A percentile compares a stretch with the other conserved stretches of the same genome.
Conservation (phyloP, 2,113 vertebrate species). For the Ailuropoda melanoleuca region DNA sequence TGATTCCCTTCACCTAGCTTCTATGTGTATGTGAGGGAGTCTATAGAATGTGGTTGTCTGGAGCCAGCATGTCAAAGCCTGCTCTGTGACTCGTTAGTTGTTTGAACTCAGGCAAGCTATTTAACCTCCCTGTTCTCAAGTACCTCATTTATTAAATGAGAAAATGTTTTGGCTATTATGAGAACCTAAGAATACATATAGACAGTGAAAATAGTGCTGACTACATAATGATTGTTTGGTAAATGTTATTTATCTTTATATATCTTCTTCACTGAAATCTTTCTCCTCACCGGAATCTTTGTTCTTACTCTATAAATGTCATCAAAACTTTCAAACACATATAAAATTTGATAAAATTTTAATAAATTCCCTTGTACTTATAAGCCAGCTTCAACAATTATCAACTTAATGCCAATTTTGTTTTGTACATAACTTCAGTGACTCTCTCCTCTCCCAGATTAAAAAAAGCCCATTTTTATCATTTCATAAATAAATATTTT, state of each 20-base stretch:
- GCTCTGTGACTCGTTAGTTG: neutral
- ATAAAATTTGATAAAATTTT: neutral
- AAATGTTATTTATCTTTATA: neutral
- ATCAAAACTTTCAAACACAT: neutral
- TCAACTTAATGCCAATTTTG: neutral
- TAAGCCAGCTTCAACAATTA: neutral
- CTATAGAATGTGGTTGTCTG: neutral
- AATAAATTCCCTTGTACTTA: neutral
- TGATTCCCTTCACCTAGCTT: neutral
- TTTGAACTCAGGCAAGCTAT: neutral
- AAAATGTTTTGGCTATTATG: too few relatives aligned
- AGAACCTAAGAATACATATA: neutral
- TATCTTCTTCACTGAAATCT: neutral
- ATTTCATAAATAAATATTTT: slow-evolving; percentile 18
- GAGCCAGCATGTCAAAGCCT: neutral
- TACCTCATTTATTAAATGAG: neutral
- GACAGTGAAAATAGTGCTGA: neutral
- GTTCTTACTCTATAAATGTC: neutral
- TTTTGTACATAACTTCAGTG: neutral
- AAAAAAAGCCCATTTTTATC: neutral
- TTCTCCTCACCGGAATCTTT: neutral
- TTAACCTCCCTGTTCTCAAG: neutral
- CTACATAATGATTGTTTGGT: neutral
- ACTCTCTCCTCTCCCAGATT: neutral
- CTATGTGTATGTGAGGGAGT: fast-evolving